These are phyloP conservation scores for Antechinus stuartii DNA, from an alignment of 2,113 vertebrate species.

Conservation along the genomic window DNA sequence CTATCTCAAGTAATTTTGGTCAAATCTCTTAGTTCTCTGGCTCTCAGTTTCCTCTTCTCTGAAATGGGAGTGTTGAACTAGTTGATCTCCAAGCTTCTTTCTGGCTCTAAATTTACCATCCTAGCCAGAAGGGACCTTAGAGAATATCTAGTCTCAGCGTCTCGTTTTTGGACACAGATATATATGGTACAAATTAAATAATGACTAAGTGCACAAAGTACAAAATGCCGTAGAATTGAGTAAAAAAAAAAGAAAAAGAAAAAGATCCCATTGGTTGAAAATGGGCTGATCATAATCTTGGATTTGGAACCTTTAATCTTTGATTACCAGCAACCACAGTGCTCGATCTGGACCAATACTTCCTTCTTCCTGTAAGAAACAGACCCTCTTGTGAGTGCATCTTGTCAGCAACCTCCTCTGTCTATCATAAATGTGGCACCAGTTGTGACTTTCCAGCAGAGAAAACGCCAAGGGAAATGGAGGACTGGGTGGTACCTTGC, in stretches of 20 bases:
- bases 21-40: not conserved
- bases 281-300: not conserved
- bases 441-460: not conserved
- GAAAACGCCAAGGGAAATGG: not conserved
- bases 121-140: not conserved
- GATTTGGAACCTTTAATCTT: not conserved
- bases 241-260: not conserved
- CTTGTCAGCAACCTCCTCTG: slow-evolving; percentile 70
- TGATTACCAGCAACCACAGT: slow-evolving; percentile 36
- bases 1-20: not conserved
- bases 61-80: not conserved
- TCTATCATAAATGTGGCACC: slow-evolving; percentile 24
- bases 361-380: slow-evolving; percentile 61
- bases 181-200: not conserved
- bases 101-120: not conserved
- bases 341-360: slow-evolving; percentile 45
- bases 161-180: not conserved
- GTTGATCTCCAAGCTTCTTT: not conserved
- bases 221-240: not conserved
- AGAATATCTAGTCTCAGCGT: not conserved
- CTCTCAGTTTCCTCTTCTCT: not conserved
- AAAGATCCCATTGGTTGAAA: not conserved
- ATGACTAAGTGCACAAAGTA: not conserved
- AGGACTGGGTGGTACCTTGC: not conserved
- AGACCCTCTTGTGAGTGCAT: slow-evolving; percentile 39